These are phyloP conservation scores for Poecile atricapillus DNA, from an alignment of 2,113 vertebrate species.

Conservation along the genomic window DNA sequence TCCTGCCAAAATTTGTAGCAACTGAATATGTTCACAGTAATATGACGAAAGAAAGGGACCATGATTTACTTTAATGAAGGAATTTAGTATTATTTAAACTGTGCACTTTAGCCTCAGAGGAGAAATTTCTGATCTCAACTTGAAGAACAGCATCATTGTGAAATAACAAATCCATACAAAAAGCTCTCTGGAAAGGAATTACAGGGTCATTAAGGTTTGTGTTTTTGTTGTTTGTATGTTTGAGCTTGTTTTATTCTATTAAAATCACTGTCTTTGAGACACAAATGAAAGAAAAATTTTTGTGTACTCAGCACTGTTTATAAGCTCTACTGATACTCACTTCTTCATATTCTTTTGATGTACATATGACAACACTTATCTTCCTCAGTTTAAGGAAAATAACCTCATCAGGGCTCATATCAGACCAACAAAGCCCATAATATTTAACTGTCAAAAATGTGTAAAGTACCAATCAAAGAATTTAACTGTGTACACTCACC, in stretches of 20 bases:
- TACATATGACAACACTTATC: neutral
- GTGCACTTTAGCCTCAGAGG: neutral
- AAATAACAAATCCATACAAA: neutral
- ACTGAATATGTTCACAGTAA: neutral
- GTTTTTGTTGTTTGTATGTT: accelerated
- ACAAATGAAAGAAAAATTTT: neutral
- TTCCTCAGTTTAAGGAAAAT: neutral
- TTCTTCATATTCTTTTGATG: neutral
- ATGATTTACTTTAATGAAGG: neutral
- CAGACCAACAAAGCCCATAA: neutral
- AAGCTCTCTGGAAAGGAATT: neutral
- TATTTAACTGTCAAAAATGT: neutral
- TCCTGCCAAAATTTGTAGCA: neutral
- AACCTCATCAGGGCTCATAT: neutral
- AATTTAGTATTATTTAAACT: neutral
- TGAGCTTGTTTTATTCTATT: neutral
- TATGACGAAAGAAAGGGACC: neutral
- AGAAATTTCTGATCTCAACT: neutral
- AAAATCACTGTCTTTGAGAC: neutral
- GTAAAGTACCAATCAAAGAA: neutral
- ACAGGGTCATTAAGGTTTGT: neutral
- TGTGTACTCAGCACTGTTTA: neutral
- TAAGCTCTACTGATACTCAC: neutral
- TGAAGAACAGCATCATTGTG: neutral
- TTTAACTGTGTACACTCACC: neutral